phyloP scores from a whole-genome alignment of 1,140 invertebrate genomes.

The Araneus ventricosus region DNA sequence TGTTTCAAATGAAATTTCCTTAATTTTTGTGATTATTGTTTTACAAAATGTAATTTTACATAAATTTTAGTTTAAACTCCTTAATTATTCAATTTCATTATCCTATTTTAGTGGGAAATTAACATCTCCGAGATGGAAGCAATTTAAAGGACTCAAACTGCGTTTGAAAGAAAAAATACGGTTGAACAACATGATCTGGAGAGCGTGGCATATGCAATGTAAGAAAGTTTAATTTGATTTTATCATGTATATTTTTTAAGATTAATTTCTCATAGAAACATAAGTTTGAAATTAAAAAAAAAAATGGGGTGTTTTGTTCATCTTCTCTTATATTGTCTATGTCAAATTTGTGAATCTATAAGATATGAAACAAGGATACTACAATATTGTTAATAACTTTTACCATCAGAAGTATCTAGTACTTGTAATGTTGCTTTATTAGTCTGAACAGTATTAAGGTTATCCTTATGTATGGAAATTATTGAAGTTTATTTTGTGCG shows the following conservation, averaged over 20 bases:
- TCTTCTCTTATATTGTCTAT: too few relatives aligned
- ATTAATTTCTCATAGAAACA: not conserved
- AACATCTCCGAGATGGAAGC: constrained; percentile 99
- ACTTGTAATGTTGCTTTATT: too few relatives aligned
- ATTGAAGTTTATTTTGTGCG: too few relatives aligned
- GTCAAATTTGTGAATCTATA: too few relatives aligned
- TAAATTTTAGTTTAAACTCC: not conserved
- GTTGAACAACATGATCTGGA: constrained; percentile 99
- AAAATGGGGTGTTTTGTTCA: too few relatives aligned
- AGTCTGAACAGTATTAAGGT: too few relatives aligned
- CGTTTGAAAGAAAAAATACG: constrained; percentile 99
- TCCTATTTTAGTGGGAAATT: constrained; percentile 92
- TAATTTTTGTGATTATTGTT: not conserved
- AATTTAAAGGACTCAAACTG: constrained; percentile 98
- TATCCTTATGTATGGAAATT: too few relatives aligned
- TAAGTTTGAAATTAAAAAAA: too few relatives aligned
- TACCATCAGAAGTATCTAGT: too few relatives aligned
- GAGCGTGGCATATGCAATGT: constrained; percentile 99
- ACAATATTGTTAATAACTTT: too few relatives aligned
- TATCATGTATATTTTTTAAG: not conserved
- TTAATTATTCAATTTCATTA: constrained; percentile 28
- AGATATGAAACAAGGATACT: too few relatives aligned
- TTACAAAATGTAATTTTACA: not conserved
- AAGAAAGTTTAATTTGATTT: constrained; percentile 81
- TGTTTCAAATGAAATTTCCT: not conserved